phyloP scores from a whole-genome alignment of 2,797 vertebrate species.

The Muscicapa striata region DNA sequence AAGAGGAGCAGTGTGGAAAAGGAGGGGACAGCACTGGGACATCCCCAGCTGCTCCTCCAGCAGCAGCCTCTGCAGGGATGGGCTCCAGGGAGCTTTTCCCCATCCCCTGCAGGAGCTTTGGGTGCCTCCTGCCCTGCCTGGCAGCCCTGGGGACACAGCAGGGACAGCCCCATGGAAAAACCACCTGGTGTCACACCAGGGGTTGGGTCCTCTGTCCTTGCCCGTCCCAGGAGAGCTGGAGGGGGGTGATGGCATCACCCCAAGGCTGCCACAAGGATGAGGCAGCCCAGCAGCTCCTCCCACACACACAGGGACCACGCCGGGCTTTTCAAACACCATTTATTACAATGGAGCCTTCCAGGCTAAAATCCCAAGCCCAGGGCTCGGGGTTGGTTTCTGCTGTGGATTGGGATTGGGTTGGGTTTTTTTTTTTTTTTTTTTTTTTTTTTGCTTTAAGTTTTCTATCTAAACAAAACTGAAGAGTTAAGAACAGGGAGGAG shows the following conservation, averaged over 20 bases:
- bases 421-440: not conserved
- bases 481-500: not conserved
- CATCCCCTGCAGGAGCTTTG: not conserved
- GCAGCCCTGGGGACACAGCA: not conserved
- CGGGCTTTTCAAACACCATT: constrained; percentile 65
- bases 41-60: fast-evolving
- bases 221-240: not conserved
- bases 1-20: fast-evolving
- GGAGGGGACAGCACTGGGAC: not conserved
- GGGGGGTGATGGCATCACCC: not conserved
- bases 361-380: constrained; percentile 27
- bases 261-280: not conserved
- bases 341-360: constrained; percentile 66
- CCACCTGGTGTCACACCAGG: fast-evolving
- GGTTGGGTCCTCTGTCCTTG: constrained; percentile 2
- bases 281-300: not conserved
- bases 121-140: not conserved
- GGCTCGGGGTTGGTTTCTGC: constrained; percentile 23
- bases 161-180: not conserved
- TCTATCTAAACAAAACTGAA: not conserved
- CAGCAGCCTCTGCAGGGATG: not conserved
- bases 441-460: constrained; percentile 31
- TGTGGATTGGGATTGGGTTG: not conserved
- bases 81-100: not conserved
- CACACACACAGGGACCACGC: constrained; percentile 46